phyloP scores from a whole-genome alignment of 2,797 vertebrate species.

The Chaetophractus vellerosus region DNA sequence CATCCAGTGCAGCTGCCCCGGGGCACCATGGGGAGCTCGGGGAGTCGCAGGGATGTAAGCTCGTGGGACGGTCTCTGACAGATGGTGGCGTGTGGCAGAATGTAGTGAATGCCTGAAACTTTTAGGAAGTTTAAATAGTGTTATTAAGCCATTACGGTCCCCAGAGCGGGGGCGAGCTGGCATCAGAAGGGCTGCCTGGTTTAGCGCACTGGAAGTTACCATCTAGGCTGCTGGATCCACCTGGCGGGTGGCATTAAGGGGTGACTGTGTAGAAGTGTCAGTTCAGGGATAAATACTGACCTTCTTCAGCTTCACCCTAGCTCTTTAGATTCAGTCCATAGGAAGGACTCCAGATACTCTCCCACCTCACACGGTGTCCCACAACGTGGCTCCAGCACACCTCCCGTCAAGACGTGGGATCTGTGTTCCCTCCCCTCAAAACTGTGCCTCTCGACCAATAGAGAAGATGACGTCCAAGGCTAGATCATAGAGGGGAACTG shows the following conservation, averaged over 20 bases:
- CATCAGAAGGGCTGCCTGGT: neutral
- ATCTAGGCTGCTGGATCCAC: neutral
- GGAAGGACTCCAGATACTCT: neutral
- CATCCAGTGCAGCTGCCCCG: neutral
- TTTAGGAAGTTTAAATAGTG: constrained; percentile 47
- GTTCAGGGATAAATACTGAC: neutral
- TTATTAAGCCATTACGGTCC: neutral
- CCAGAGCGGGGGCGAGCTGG: neutral
- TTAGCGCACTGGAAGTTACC: neutral
- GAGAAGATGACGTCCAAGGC: neutral
- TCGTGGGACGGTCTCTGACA: neutral
- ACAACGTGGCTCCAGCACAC: neutral
- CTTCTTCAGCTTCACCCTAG: neutral
- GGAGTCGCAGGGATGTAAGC: neutral
- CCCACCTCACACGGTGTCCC: neutral
- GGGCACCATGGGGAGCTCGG: neutral
- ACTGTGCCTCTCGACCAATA: neutral
- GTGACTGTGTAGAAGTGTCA: neutral
- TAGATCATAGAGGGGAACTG: neutral
- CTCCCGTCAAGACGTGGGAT: neutral
- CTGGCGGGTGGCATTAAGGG: neutral
- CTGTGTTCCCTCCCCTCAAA: neutral
- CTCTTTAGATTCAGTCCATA: no score
- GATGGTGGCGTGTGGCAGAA: neutral
- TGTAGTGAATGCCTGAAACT: constrained; percentile 46